Base-by-base conservation (phyloP, 53 echinoderm and acorn worm genomes). In the Luidia sarsii region DNA sequence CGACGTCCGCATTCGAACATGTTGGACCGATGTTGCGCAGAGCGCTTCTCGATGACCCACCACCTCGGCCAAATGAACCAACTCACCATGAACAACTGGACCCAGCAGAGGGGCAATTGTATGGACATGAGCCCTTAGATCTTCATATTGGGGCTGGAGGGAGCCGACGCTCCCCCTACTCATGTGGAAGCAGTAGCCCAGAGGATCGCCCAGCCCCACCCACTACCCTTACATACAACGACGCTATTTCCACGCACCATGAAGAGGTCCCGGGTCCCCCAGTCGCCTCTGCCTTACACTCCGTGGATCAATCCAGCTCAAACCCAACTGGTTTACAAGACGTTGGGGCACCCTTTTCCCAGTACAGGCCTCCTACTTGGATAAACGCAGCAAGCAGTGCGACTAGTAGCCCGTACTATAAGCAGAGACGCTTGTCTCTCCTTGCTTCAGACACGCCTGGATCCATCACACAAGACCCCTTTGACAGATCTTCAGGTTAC, bases 101-200 rank as follows among this genome's bases (percentile, higher is more conserved):
- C n/a, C n/a, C n/a, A n/a, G n/a, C n/a, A n/a, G n/a, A n/a, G n/a
- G n/a, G n/a, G n/a, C n/a, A n/a, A n/a, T n/a, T n/a, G n/a, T n/a
- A n/a, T n/a, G n/a, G n/a, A n/a, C 8, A 89, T 19, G 85, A 89
- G 37, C 89, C 90, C 23, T 75, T 90, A 0, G 71, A 90, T 75
- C 54, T 90, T 11, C 81, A 86, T 34, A 36, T 86, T 22, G 56
- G 55, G 32, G 70, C 61, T 14, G 28, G 55, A 39, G 41, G 29
- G 9, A 33, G 33, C 31, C 31, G 46, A 6, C 31, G 32, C 41
- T 77, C 60, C 7, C 29, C 48, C 4, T 19, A 61, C 35, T 77
- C 77, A 28, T 41, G 41, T 30, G 43, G 28, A 30, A 56, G 54
- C 6, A 7, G 45, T 3, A 60, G 55, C 32, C 59, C 41, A 7